Evolutionary conservation across 2,113 vertebrate species (phyloP).

Genomic region (Cisticola juncidis): DNA sequence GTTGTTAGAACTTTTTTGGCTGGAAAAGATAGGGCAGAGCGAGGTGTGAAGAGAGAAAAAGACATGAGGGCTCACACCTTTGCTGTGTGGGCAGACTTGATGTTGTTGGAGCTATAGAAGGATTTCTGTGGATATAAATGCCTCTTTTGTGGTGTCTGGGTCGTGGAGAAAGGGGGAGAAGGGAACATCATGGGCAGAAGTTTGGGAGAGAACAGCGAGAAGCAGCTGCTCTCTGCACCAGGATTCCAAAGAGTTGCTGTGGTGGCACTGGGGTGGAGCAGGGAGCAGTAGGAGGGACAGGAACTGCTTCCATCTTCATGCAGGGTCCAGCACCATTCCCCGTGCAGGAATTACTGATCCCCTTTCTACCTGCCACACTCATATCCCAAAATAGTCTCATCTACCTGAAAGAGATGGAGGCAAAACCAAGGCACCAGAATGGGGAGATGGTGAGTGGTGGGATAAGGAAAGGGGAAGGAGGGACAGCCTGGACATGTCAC

Average conservation of each 20-base stretch:
- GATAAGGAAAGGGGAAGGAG: not conserved
- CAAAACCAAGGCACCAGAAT: not conserved
- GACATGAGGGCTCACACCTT: not conserved
- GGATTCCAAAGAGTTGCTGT: accelerated
- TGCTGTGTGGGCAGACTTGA: not conserved
- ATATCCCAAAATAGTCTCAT: not conserved
- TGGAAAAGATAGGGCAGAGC: not conserved
- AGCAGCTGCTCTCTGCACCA: not conserved
- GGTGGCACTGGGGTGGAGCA: not conserved
- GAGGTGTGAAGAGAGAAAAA: not conserved
- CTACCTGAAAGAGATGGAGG: not conserved
- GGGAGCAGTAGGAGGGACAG: not conserved
- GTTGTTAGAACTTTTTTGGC: not conserved
- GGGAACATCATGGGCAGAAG: not conserved
- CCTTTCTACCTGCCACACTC: not conserved
- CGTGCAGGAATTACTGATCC: not conserved
- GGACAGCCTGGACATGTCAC: not conserved
- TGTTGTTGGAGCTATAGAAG: not conserved
- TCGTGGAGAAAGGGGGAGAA: not conserved
- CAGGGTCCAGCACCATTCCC: not conserved
- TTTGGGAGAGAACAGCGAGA: accelerated
- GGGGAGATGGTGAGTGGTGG: not conserved
- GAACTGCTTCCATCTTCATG: not conserved
- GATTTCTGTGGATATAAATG: not conserved
- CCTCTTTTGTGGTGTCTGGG: not conserved